Evolutionary conservation across 2,888 invertebrate genomes (phyloP).

Genomic region (Andrena flavipes): DNA sequence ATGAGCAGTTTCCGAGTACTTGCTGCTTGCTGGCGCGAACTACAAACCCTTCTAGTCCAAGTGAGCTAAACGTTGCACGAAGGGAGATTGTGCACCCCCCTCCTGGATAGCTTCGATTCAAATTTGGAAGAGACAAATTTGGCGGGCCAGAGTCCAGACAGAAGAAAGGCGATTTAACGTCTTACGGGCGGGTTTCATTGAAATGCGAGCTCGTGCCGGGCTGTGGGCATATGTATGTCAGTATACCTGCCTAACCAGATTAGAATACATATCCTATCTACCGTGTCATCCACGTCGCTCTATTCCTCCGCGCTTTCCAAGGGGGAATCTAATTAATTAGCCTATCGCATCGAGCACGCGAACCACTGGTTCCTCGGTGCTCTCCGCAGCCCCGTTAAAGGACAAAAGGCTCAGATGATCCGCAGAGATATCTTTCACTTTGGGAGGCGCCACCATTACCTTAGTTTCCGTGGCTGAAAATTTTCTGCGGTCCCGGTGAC

Average conservation of each 20-base stretch:
- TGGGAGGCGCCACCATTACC: conserved; percentile 35
- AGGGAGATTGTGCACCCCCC: conserved; percentile 13
- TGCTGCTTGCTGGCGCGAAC: conserved; percentile 51
- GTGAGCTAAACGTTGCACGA: conserved; percentile 27
- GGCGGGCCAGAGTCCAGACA: conserved; percentile 29
- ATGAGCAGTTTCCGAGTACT: conserved; percentile 71
- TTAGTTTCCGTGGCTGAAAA: neutral
- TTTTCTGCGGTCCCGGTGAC: neutral
- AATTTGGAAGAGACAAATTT: conserved; percentile 23
- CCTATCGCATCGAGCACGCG: conserved; percentile 68
- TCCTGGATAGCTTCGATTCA: conserved; percentile 30
- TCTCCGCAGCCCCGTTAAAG: conserved; percentile 37
- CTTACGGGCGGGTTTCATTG: conserved; percentile 67
- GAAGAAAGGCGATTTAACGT: conserved; percentile 53
- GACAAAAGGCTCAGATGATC: conserved; percentile 48
- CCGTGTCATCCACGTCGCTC: conserved; percentile 69
- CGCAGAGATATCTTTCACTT: conserved; percentile 52
- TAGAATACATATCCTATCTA: conserved; percentile 74
- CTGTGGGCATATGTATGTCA: conserved; percentile 49
- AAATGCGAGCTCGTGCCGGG: conserved; percentile 65
- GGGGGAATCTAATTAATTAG: conserved; percentile 69
- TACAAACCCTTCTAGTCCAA: conserved; percentile 30
- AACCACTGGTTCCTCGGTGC: conserved; percentile 44
- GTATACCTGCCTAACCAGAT: conserved; percentile 61
- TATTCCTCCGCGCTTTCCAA: conserved; percentile 57